Evolutionary conservation across 2,797 vertebrate genomes (phyloP), one percentile per base, ranked within the genome.

Genomic region (Chloroceryle amazona): DNA sequence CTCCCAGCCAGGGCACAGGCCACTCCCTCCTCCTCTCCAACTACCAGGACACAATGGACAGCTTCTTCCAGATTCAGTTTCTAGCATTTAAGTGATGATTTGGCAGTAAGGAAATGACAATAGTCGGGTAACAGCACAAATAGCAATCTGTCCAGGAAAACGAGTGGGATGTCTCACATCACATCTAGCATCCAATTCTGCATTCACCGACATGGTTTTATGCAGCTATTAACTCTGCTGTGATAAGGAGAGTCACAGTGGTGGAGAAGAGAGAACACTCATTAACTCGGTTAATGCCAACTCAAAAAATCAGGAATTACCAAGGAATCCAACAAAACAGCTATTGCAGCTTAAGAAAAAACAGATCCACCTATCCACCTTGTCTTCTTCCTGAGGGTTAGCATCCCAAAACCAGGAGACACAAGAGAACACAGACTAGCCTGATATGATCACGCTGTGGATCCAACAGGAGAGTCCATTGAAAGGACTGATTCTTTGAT

Each of bases 221-320:
- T n/a, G 41, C 81, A 93, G 89, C 93, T 94, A 78, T 66, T 92
- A 90, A 46, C 89, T 90, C 74, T 42, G 26, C n/a, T 39, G 81
- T 89, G 93, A 89, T 28, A 78, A 71, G 55, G 65, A 70, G 55
- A 86, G 39, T 63, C 75, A 75, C 86, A 84, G 66, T 25, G 41
- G 84, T 85, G 22, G 60, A 8, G 39, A 80, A 85, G 29, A 85
- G 18, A 80, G 71, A 96, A 78, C 75, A 66, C 66, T 58, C 84
- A 85, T 62, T 15, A 91, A 70, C 86, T 58, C 37, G 33, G 72
- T 28, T 91, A 73, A 70, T 37, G 37, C 8, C 57, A 74, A 73
- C 20, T 55, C 39, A 44, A 19, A 76, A 83, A 94, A 47, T 10
- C 44, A 93, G 75, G 55, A 80, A 75, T 49, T 39, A 55, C 54